phyloP scores from a whole-genome alignment of 2,113 vertebrate genomes.

The Heterotilapia buettikoferi region DNA sequence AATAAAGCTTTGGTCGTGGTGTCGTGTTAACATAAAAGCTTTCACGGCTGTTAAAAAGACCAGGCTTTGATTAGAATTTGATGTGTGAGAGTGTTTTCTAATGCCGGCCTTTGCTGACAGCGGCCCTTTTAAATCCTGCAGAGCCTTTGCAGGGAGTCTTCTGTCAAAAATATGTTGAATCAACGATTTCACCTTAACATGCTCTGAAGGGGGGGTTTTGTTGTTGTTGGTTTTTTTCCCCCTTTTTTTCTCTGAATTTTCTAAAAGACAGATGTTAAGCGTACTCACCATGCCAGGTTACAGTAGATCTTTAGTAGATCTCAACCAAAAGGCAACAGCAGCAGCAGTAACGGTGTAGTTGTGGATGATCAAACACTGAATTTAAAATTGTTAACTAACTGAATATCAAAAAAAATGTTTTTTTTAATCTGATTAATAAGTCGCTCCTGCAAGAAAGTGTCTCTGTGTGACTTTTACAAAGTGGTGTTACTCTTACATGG shows the following conservation, averaged over 20 bases:
- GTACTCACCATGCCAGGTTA: background rate
- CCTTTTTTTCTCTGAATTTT: background rate
- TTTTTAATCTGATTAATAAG: background rate
- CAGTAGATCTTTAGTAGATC: background rate
- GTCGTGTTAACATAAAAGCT: constrained; percentile 71
- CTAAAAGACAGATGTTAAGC: constrained; percentile 14
- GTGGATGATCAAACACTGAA: constrained; percentile 31
- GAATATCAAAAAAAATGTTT: constrained; percentile 23
- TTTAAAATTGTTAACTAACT: constrained; percentile 39
- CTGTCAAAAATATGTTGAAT: constrained; percentile 58
- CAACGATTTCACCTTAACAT: constrained; percentile 39
- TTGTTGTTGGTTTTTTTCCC: background rate
- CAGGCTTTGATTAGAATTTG: constrained; percentile 65
- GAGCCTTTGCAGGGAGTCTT: constrained; percentile 43
- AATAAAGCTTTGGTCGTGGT: constrained; percentile 60
- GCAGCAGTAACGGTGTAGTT: background rate
- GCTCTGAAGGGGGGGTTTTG: accelerated
- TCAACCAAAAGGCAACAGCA: constrained; percentile 1
- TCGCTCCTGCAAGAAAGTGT: background rate
- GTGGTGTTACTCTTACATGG: background rate
- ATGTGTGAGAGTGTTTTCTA: constrained; percentile 59
- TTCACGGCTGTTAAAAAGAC: constrained; percentile 58
- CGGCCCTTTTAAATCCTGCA: constrained; percentile 49
- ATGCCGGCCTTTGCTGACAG: constrained; percentile 56
- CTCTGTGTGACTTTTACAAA: constrained; percentile 34